These are phyloP conservation scores for Aplochiton taeniatus DNA, from an alignment of 2,797 vertebrate genomes.

Conservation along the genomic window DNA sequence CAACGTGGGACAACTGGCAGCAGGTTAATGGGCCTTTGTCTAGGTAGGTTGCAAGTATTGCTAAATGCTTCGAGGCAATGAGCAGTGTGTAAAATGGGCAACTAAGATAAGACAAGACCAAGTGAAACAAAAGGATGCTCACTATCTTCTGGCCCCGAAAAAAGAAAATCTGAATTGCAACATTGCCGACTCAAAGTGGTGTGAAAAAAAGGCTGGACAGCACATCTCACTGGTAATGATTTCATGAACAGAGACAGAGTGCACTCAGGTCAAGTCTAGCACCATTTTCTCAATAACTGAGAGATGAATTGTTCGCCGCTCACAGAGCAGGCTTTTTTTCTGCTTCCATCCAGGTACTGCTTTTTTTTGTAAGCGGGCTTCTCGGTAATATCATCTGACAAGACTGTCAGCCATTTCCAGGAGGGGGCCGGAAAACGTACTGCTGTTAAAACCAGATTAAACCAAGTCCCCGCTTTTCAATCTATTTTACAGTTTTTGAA, in stretches of 20 bases:
- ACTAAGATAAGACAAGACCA: too few species aligned
- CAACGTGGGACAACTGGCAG: too few species aligned
- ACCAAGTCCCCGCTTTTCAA: conserved; percentile 34
- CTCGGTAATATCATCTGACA: conserved; percentile 58
- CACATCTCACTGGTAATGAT: conserved; percentile 45
- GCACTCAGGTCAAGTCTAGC: conserved; percentile 40
- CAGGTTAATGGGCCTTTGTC: too few species aligned
- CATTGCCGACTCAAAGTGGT: neutral
- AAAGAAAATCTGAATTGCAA: neutral
- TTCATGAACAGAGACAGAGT: conserved; percentile 37
- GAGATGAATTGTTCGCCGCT: conserved; percentile 48
- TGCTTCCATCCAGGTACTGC: conserved; percentile 36
- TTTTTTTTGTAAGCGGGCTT: conserved; percentile 13
- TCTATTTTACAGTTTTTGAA: conserved; percentile 35
- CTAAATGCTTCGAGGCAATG: too few species aligned
- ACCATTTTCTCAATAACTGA: conserved; percentile 50
- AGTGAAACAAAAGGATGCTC: too few species aligned
- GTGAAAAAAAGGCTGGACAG: conserved; percentile 5
- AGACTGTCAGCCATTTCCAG: conserved; percentile 57
- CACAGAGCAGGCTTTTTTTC: conserved; percentile 14
- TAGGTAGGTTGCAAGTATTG: too few species aligned
- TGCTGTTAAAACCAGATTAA: conserved; percentile 54
- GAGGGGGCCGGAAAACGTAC: conserved; percentile 43
- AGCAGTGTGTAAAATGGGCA: too few species aligned
- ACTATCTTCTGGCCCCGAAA: too few species aligned